phyloP scores from a whole-genome alignment of 2,113 vertebrate species.

The Athene noctua region DNA sequence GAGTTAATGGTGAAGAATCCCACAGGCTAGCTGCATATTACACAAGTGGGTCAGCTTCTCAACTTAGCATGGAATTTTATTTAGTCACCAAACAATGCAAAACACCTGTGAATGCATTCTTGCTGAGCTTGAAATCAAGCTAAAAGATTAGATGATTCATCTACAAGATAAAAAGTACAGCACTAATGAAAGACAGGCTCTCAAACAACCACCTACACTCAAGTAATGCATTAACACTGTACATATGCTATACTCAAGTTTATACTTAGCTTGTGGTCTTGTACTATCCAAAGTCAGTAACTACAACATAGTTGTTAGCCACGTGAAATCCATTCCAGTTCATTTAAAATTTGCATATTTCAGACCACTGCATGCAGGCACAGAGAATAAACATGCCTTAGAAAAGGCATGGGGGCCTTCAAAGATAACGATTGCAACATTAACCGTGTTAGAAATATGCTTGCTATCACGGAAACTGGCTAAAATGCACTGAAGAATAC shows the following conservation, averaged over 20 bases:
- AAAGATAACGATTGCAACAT: neutral
- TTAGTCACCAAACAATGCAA: neutral
- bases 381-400: neutral
- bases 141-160: neutral
- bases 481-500: neutral
- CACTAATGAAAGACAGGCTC: slow-evolving; percentile 2
- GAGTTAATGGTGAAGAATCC: neutral
- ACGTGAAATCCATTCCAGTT: neutral
- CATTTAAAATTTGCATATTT: neutral
- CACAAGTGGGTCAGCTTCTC: neutral
- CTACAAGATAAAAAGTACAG: neutral
- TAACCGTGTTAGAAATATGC: neutral
- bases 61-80: neutral
- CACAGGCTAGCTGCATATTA: neutral
- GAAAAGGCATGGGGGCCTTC: neutral
- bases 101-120: neutral
- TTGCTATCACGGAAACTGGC: neutral
- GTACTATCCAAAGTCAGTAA: neutral
- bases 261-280: neutral
- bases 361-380: neutral
- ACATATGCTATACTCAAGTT: neutral
- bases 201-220: neutral
- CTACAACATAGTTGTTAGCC: neutral
- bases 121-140: neutral
- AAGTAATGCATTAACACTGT: neutral